Evolutionary conservation across 2,797 vertebrate species (phyloP).

Genomic region (Peromyscus nudipes): DNA sequence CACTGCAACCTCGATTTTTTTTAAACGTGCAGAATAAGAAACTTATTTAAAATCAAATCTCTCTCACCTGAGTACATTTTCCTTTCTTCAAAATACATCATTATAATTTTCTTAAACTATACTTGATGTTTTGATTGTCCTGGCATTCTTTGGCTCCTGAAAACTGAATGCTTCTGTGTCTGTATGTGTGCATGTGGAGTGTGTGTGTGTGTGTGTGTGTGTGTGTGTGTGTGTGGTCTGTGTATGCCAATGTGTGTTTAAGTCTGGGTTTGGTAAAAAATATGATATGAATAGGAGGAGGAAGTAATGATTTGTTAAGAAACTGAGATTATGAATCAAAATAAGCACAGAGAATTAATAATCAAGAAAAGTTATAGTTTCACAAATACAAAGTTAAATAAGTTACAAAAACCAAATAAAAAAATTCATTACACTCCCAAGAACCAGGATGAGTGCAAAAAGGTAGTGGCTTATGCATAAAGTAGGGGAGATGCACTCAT

Average conservation of each 20-base stretch:
- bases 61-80: too few relatives aligned
- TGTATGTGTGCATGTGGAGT: background rate
- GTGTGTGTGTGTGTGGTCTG: background rate
- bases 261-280: accelerated
- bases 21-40: background rate
- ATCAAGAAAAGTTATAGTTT: background rate
- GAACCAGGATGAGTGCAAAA: background rate
- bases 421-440: background rate
- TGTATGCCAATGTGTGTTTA: background rate
- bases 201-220: background rate
- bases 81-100: background rate
- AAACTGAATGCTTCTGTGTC: background rate
- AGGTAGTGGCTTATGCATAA: background rate
- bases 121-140: background rate
- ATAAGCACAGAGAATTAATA: background rate
- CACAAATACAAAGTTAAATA: background rate
- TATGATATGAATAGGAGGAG: background rate
- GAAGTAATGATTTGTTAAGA: background rate
- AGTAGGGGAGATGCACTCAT: background rate
- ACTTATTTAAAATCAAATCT: background rate
- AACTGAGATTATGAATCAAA: background rate
- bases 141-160: background rate
- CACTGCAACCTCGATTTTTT: background rate
- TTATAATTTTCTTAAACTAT: background rate
- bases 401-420: background rate